These are phyloP conservation scores for Caenorhabditis sp. DNA, from an alignment of 2,888 invertebrate genomes.

Conservation along the genomic window DNA sequence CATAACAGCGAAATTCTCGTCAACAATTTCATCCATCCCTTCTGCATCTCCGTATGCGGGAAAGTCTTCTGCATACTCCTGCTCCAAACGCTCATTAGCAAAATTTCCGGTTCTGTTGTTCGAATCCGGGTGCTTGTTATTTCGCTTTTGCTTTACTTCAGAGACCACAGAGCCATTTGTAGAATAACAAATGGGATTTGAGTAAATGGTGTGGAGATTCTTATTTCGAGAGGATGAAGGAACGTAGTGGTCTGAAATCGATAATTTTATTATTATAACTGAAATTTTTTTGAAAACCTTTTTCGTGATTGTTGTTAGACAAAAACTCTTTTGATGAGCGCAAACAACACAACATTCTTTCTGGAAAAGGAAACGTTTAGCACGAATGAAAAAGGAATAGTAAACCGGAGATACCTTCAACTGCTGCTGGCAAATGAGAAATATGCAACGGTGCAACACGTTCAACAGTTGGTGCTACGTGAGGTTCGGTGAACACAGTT, in stretches of 20 bases:
- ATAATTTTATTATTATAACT: no score
- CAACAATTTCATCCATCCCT: constrained; percentile 10
- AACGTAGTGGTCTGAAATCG: constrained; percentile 4
- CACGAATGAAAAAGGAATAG: not conserved
- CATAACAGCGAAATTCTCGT: constrained; percentile 27
- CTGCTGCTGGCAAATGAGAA: constrained; percentile 11
- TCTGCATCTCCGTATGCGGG: constrained; percentile 7
- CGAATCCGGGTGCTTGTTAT: not conserved
- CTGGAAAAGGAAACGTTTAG: constrained; percentile 2
- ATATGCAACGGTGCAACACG: not conserved
- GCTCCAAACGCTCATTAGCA: constrained; percentile 2
- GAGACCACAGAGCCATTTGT: not conserved
- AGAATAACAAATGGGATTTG: not conserved
- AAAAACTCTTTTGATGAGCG: constrained; percentile 23
- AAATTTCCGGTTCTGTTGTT: not conserved
- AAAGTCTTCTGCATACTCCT: constrained; percentile 16
- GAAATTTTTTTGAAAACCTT: not conserved
- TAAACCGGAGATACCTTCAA: constrained; percentile 21
- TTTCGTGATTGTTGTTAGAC: not conserved
- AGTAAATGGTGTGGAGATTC: not conserved
- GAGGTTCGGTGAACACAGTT: constrained; percentile 14
- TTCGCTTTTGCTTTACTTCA: not conserved
- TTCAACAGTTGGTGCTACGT: not conserved
- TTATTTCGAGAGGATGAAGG: not conserved
- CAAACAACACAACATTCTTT: constrained; percentile 22